These are phyloP conservation scores for Alligator mississippiensis DNA, from an alignment of 2,113 vertebrate species.

Conservation along the genomic window DNA sequence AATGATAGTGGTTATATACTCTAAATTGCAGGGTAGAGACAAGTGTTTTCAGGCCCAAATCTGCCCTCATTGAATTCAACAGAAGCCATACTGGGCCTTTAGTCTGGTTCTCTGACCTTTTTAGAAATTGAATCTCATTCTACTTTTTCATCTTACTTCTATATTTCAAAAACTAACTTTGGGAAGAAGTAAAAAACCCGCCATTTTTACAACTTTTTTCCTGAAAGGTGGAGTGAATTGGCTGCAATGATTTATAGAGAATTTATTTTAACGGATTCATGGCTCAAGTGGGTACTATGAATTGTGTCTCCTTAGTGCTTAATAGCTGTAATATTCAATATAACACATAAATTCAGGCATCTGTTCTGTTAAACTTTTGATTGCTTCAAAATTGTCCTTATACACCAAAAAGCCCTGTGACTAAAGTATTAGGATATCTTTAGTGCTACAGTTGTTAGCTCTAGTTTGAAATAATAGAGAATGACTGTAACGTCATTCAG, in stretches of 20 bases:
- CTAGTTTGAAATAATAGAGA: conserved; percentile 9
- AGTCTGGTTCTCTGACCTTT: background rate
- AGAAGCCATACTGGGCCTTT: background rate
- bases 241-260: background rate
- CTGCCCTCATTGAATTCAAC: background rate
- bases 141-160: background rate
- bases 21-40: background rate
- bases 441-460: conserved; percentile 1
- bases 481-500: background rate
- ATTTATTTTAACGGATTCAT: background rate
- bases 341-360: conserved; percentile 16
- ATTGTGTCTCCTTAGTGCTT: background rate
- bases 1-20: background rate
- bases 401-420: background rate
- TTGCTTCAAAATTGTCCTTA: conserved; percentile 27
- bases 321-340: conserved; percentile 27
- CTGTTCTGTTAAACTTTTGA: conserved; percentile 49
- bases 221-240: background rate
- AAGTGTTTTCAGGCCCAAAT: background rate
- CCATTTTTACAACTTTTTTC: background rate
- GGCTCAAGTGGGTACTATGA: background rate
- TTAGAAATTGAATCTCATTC: rapidly evolving
- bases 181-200: background rate
- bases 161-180: background rate
- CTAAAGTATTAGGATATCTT: background rate